A percentile compares a stretch with the other conserved stretches of the same genome.
These are phyloP conservation scores for Clanis bilineata DNA, from an alignment of 2,888 invertebrate genomes.

Conservation along the genomic window DNA sequence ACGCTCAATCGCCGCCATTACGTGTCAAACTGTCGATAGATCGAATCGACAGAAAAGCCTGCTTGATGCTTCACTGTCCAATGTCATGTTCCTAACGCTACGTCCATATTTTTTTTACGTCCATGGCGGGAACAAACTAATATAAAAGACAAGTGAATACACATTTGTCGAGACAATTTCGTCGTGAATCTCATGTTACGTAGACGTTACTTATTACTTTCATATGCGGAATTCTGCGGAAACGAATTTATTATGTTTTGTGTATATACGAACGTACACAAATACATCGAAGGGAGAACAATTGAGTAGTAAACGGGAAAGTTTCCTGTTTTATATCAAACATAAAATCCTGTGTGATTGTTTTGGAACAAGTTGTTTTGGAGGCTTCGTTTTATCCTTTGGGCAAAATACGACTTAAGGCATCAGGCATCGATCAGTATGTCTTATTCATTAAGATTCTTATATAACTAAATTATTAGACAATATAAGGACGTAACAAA, in stretches of 20 bases:
- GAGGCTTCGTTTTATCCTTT: neutral
- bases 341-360: slow-evolving; percentile 11
- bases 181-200: slow-evolving; percentile 34
- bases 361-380: neutral
- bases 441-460: too few species aligned
- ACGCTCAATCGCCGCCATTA: too few species aligned
- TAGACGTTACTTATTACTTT: slow-evolving; percentile 48
- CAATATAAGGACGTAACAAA: too few species aligned
- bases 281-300: slow-evolving; percentile 6
- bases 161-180: slow-evolving; percentile 24
- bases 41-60: too few species aligned
- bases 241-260: slow-evolving; percentile 36
- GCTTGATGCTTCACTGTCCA: too few species aligned
- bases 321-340: slow-evolving; percentile 12
- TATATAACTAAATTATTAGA: too few species aligned
- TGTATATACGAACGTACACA: neutral
- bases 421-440: too few species aligned
- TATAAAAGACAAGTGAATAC: slow-evolving; percentile 18
- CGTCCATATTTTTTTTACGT: too few species aligned
- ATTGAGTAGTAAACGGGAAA: slow-evolving; percentile 12
- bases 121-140: slow-evolving; percentile 21
- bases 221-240: slow-evolving; percentile 39
- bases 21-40: too few species aligned
- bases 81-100: too few species aligned
- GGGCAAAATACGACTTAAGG: too few species aligned